phyloP scores from a whole-genome alignment of 2,888 invertebrate genomes.

The Lamellibrachia satsuma region DNA sequence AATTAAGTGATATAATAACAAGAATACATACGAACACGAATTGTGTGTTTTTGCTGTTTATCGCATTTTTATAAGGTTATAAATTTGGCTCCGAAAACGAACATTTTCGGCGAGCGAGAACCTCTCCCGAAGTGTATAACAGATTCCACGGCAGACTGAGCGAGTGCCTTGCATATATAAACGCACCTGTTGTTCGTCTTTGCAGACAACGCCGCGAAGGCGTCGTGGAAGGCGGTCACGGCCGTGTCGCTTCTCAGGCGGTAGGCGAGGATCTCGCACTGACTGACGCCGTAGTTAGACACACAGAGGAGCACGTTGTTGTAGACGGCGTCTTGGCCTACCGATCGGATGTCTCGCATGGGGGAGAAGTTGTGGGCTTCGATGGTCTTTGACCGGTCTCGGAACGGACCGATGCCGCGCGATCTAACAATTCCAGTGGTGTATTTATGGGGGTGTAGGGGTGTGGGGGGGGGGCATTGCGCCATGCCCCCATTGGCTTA shows the following conservation, averaged over 20 bases:
- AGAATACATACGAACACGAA: too few species aligned
- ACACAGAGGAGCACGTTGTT: neutral
- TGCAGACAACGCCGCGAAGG: neutral
- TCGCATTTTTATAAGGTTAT: too few species aligned
- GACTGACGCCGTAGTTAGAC: neutral
- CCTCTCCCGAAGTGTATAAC: too few species aligned
- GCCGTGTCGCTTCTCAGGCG: neutral
- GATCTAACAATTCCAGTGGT: neutral
- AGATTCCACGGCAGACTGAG: neutral
- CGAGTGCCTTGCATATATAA: neutral
- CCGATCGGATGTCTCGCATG: neutral
- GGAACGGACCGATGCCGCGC: neutral
- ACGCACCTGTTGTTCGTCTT: neutral
- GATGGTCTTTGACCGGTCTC: neutral
- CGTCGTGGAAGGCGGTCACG: neutral
- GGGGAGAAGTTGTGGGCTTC: neutral
- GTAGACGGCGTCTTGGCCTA: neutral
- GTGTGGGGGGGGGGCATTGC: neutral
- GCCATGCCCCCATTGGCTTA: too few species aligned
- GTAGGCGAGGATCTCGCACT: constrained; percentile 4
- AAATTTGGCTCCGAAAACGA: too few species aligned
- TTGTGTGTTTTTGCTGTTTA: too few species aligned
- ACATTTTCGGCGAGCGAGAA: too few species aligned
- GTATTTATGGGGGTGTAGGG: too few species aligned
- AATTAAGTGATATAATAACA: too few species aligned